Percentiles rank a stretch among this genome's conserved stretches.
Conservation (phyloP, 2,797 vertebrate genomes). For the Iguana delicatissima region DNA sequence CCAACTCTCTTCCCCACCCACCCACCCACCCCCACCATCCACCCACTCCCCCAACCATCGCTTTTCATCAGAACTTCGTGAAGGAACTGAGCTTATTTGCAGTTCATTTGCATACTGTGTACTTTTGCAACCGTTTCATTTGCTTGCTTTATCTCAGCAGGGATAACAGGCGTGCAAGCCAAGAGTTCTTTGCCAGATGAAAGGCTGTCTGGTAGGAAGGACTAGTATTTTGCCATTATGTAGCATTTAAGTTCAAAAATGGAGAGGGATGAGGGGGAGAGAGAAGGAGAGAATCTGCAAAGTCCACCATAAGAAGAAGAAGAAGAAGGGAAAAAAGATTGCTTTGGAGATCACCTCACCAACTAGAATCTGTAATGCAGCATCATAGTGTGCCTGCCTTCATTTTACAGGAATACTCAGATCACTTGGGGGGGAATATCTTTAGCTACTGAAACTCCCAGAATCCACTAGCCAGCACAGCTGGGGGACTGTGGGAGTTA, state of each 20-base stretch:
- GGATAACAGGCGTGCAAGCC: slow-evolving; percentile 49
- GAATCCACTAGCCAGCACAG: too few relatives aligned
- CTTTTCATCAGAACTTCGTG: slow-evolving; percentile 64
- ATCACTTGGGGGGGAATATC: too few relatives aligned
- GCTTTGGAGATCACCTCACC: not conserved
- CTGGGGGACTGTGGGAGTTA: too few relatives aligned
- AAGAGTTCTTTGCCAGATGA: slow-evolving; percentile 61
- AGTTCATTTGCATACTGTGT: slow-evolving; percentile 56
- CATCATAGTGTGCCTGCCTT: too few relatives aligned
- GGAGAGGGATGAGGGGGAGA: not conserved
- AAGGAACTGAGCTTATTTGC: slow-evolving; percentile 52
- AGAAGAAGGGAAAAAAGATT: not conserved
- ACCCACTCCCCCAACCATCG: slow-evolving; percentile 22
- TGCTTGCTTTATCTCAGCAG: slow-evolving; percentile 63
- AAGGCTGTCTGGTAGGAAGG: slow-evolving; percentile 51
- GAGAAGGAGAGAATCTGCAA: slow-evolving; percentile 23
- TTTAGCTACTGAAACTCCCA: too few relatives aligned
- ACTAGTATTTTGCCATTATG: slow-evolving; percentile 38
- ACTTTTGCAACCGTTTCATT: slow-evolving; percentile 56
- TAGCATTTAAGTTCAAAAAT: slow-evolving; percentile 45
- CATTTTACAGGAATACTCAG: too few relatives aligned
- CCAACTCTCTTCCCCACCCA: not conserved
- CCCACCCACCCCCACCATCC: not conserved
- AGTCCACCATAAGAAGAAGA: not conserved
- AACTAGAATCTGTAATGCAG: not conserved